A percentile compares a stretch with the other conserved stretches of the same genome.
phyloP scores from a whole-genome alignment of 2,888 invertebrate genomes.

The Drosophila tripunctata region DNA sequence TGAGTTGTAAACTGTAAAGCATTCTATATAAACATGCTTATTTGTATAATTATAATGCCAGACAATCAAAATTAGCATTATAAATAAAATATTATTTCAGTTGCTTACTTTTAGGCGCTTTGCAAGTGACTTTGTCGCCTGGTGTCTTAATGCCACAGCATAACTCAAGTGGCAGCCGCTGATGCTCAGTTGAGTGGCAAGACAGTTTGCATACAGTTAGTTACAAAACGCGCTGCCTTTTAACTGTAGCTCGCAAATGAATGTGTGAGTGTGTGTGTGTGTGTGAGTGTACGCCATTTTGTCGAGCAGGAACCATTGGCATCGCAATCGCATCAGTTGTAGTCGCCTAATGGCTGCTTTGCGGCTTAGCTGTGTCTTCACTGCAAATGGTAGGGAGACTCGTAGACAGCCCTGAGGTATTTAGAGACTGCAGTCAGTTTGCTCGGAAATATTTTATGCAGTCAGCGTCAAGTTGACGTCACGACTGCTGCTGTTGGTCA shows the following conservation, averaged over 20 bases:
- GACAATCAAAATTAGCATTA: constrained; percentile 39
- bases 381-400: neutral
- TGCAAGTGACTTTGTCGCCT: neutral
- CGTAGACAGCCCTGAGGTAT: constrained; percentile 49
- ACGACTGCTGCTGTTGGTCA: constrained; percentile 41
- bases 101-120: constrained; percentile 26
- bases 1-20: constrained; percentile 6
- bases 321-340: constrained; percentile 63
- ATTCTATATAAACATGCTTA: constrained; percentile 4
- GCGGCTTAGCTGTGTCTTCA: constrained; percentile 64
- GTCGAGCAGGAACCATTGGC: constrained; percentile 62
- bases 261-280: constrained; percentile 15
- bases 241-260: constrained; percentile 50
- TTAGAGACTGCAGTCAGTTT: constrained; percentile 41
- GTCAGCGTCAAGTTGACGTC: constrained; percentile 14
- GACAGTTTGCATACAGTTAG: constrained; percentile 72
- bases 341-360: constrained; percentile 75
- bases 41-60: constrained; percentile 22
- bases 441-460: constrained; percentile 49
- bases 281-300: constrained; percentile 50
- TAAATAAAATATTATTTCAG: constrained; percentile 33
- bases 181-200: no score
- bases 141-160: constrained; percentile 32
- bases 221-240: constrained; percentile 64
- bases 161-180: constrained; percentile 64